These are phyloP conservation scores for Eufriesea mexicana DNA, from an alignment of 1,140 invertebrate species.

Conservation along the genomic window DNA sequence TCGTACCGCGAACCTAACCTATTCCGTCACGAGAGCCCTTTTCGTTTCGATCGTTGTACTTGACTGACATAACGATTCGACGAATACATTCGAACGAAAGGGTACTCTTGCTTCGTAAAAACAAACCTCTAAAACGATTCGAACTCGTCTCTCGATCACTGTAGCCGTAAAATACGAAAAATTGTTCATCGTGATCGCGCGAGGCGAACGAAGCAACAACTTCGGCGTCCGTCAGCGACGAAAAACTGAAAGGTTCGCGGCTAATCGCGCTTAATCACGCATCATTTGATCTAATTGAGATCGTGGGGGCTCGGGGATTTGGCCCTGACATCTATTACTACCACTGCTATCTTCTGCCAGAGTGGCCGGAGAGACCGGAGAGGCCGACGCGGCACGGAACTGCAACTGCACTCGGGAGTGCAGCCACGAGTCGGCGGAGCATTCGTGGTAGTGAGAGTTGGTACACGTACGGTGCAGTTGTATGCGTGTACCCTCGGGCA, in stretches of 20 bases:
- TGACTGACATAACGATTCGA: neutral
- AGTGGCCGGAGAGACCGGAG: neutral
- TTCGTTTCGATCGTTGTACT: neutral
- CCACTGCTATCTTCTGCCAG: slow-evolving; percentile 56
- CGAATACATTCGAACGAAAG: too few relatives aligned
- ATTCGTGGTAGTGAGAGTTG: neutral
- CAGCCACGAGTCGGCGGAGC: slow-evolving; percentile 2
- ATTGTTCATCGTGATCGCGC: neutral
- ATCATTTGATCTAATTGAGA: slow-evolving; percentile 78
- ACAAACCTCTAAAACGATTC: too few relatives aligned
- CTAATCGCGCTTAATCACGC: slow-evolving; percentile 73
- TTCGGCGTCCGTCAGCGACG: neutral
- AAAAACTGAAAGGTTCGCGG: slow-evolving; percentile 61
- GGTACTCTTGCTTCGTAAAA: too few relatives aligned
- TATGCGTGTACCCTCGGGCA: slow-evolving; percentile 55
- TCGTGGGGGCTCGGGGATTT: slow-evolving; percentile 67
- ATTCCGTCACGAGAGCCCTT: neutral
- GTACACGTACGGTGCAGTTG: neutral
- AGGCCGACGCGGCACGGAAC: neutral
- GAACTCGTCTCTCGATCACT: too few relatives aligned
- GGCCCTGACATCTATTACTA: slow-evolving; percentile 80
- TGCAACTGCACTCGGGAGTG: slow-evolving; percentile 36
- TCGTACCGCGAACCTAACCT: neutral
- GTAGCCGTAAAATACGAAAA: neutral
- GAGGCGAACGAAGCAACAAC: neutral